A percentile compares a stretch with the other conserved stretches of the same genome.
Evolutionary conservation across 2,888 invertebrate species (phyloP).

Genomic region (Thymelicus acteon): DNA sequence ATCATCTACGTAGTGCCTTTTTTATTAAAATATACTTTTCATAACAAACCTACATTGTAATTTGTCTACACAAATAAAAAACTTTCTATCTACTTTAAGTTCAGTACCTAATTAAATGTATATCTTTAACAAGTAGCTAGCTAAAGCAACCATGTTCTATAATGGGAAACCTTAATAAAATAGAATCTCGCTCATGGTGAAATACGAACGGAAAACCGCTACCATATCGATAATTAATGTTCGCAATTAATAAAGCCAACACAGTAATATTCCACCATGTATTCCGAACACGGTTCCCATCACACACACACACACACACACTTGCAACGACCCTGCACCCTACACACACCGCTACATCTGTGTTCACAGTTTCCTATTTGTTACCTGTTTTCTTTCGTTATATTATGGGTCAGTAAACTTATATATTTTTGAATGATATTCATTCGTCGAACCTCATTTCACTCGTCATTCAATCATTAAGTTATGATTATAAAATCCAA

Average conservation of each 20-base stretch:
- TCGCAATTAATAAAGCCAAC: constrained; percentile 22
- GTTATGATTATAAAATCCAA: too few relatives aligned
- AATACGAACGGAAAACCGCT: not conserved
- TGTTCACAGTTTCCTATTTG: not conserved
- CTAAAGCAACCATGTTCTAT: not conserved
- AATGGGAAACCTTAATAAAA: not conserved
- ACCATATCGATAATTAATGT: constrained; percentile 23
- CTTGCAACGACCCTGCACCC: not conserved
- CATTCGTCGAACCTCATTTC: too few relatives aligned
- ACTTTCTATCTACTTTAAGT: too few relatives aligned
- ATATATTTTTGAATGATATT: too few relatives aligned
- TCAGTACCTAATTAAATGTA: too few relatives aligned
- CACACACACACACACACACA: constrained; percentile 3
- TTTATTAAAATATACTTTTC: too few relatives aligned
- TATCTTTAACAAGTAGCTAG: too few relatives aligned
- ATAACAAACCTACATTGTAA: too few relatives aligned
- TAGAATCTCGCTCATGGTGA: not conserved
- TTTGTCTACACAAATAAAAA: too few relatives aligned
- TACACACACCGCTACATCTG: not conserved
- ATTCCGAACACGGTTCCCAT: constrained; percentile 6
- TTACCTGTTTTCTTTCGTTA: not conserved
- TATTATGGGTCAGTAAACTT: not conserved
- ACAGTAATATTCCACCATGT: constrained; percentile 11
- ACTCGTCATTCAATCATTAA: too few relatives aligned
- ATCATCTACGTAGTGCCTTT: too few relatives aligned